Evolutionary conservation across 2,888 invertebrate genomes (phyloP), one percentile per base, ranked within the genome.

Genomic region (Ommatoiulus sabulosus): DNA sequence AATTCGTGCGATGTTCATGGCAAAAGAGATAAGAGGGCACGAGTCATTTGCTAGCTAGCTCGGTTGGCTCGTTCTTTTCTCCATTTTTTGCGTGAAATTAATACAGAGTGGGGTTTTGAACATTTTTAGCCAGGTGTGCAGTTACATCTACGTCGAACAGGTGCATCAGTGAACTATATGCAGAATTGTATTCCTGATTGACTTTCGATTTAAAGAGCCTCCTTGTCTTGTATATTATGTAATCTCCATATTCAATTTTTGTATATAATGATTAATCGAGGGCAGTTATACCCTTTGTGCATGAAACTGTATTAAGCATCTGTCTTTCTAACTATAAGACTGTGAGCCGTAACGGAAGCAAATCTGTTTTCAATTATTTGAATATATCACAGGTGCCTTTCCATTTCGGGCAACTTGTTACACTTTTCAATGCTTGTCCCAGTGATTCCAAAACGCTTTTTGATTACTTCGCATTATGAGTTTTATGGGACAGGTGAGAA

Each of bases 241-340:
- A 80, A 80, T 80, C 80, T 80, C 80, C 80, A 80, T 80, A 80
- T 80, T 80, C 80, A 80, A 80, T 80, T 80, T 80, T 80, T 80
- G 80, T 80, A 80, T 80, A 80, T 80, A 80, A 80, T 80, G 80
- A 80, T 80, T 80, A 80, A 80, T 80, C 80, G 80, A 80, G 80
- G 80, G 80, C 80, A 80, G 80, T 80, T 80, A 80, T 24, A 80
- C 80, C 8, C 80, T 80, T 80, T 80, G 80, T 80, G 80, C 80
- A 35, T 80, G 80, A 80, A 80, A 80, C 80, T 80, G 80, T 80
- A 80, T 80, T 80, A 80, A 35, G 80, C 80, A 80, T 80, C 80
- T 80, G 80, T 80, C 80, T 80, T 80, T 80, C 35, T 35, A 4
- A 35, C 12, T 80, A 24, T 80, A 80, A 80, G 80, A 80, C 80